phyloP scores from a whole-genome alignment of 2,113 vertebrate genomes.

The Amazona guildingii region DNA sequence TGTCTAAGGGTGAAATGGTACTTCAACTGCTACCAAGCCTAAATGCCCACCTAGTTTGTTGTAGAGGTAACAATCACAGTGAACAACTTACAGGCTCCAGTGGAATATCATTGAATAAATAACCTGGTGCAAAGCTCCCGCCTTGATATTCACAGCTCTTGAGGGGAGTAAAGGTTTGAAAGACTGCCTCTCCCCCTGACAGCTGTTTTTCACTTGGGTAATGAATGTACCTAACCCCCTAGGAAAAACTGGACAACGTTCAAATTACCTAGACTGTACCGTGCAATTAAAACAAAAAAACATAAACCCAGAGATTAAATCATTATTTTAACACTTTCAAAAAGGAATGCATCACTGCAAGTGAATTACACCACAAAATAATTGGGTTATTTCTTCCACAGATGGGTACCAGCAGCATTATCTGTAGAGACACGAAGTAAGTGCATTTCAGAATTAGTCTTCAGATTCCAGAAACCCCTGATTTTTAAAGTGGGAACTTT shows the following conservation, averaged over 20 bases:
- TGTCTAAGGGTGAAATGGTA: not conserved
- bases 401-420: not conserved
- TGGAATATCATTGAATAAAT: not conserved
- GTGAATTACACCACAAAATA: not conserved
- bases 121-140: not conserved
- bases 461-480: not conserved
- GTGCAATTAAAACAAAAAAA: not conserved
- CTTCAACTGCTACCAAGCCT: not conserved
- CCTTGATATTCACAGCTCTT: not conserved
- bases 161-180: not conserved
- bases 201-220: not conserved
- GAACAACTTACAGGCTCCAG: not conserved
- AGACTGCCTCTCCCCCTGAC: not conserved
- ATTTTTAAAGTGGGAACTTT: not conserved
- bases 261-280: not conserved
- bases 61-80: not conserved
- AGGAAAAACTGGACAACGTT: not conserved
- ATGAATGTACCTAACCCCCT: accelerated
- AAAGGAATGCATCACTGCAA: not conserved
- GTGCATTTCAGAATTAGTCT: not conserved
- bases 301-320: not conserved
- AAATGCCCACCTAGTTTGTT: not conserved
- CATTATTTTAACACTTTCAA: not conserved
- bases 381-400: not conserved
- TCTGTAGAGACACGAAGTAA: not conserved